Base-by-base conservation (phyloP, 2,888 invertebrate species). In the Athripsodes cinereus region DNA sequence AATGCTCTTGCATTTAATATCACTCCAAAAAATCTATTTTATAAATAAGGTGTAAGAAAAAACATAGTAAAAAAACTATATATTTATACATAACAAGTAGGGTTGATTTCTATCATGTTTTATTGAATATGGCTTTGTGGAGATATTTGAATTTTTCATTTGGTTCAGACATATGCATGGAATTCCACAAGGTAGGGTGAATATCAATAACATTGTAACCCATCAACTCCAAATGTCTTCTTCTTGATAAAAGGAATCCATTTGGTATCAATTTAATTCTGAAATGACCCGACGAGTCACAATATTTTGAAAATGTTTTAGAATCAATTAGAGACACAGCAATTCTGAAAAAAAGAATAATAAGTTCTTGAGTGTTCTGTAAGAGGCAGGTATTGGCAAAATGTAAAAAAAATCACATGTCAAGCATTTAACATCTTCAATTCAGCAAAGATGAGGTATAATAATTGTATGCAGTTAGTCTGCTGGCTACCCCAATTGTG, bases 201-300 rank as follows among this genome's bases (percentile, higher is more conserved):
- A 74, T 67, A 57, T 67, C 65, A 31, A 75, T 65, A 22, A 74
- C 72, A 58, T 66, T 66, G 64, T 73, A 75, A 5, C 74, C 74
- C 56, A 75, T 65, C 21, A 73, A 68, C 66, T 76, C 74, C 48
- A 76, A 67, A 64, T 76, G 75, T 19, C 75, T 65, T 48, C 64
- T 64, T 53, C 68, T 67, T 55, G 72, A 50, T 58, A 69, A 68
- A 13, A 65, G 55, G 2, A 60, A 60, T 0, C 75, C 75, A 61
- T 66, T 68, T 34, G 47, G 55, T 13, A 48, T 21, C 20, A 53
- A 46, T 26, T 50, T 22, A 19, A 63, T 56, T 49, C 20, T 47
- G 19, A 48, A n/a, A 3, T 5, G 40, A 13, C 22, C 20, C 22
- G 44, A 13, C 13, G 16, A 13, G 16, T 40, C n/a, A 13, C 40